Conservation (phyloP, 2,113 vertebrate genomes). For the Podarcis muralis region DNA sequence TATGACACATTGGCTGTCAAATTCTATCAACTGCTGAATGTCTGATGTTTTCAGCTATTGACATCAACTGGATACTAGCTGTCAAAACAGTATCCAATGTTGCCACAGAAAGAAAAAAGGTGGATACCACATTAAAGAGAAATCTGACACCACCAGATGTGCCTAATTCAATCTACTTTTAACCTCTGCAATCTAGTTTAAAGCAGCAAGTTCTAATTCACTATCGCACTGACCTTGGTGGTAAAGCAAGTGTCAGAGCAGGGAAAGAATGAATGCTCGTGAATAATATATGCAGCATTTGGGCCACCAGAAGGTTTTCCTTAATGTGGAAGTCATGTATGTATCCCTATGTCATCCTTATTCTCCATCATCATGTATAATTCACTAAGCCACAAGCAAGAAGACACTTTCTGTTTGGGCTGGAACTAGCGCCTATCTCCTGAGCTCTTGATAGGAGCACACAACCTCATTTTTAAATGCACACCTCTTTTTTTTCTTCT, state of each 20-base stretch:
- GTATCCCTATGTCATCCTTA: background rate
- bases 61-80: background rate
- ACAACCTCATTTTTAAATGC: background rate
- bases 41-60: background rate
- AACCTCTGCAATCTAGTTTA: background rate
- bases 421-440: background rate
- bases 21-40: background rate
- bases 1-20: background rate
- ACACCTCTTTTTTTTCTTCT: background rate
- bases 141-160: background rate
- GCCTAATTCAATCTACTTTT: background rate
- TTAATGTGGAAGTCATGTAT: constrained; percentile 11
- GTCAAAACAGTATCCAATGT: background rate
- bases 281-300: constrained; percentile 11
- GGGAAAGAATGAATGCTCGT: background rate
- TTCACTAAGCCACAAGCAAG: constrained; percentile 1
- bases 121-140: background rate
- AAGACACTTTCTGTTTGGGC: background rate
- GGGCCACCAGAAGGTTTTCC: background rate
- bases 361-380: background rate
- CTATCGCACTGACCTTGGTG: background rate
- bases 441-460: background rate
- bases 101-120: background rate
- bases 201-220: background rate
- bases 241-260: background rate